Evolutionary conservation across 2,888 invertebrate genomes (phyloP).

Genomic region (Apamea crenata): DNA sequence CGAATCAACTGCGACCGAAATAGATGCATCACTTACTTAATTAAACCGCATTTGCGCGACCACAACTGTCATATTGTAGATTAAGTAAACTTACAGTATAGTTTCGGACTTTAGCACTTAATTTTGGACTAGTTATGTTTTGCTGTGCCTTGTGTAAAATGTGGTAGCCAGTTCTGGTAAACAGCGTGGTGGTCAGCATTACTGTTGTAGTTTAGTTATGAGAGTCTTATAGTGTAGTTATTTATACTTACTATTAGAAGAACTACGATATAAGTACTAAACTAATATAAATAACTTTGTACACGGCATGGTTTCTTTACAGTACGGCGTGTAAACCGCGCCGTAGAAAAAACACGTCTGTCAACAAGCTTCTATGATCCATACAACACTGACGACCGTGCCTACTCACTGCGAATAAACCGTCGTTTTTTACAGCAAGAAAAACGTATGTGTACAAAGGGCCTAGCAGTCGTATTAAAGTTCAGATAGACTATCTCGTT

Average conservation of each 20-base stretch:
- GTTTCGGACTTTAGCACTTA: neutral
- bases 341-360: too few species aligned
- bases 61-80: neutral
- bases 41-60: slow-evolving; percentile 40
- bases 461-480: neutral
- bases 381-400: too few species aligned
- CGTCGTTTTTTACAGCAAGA: neutral
- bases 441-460: too few species aligned
- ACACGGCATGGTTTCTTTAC: too few species aligned
- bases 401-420: neutral
- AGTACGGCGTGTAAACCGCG: too few species aligned
- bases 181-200: neutral
- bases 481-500: neutral
- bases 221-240: too few species aligned
- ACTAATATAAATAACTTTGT: too few species aligned
- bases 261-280: too few species aligned
- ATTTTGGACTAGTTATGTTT: neutral
- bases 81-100: neutral
- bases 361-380: too few species aligned
- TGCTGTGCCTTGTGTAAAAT: neutral
- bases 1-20: slow-evolving; percentile 25
- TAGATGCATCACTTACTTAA: slow-evolving; percentile 28
- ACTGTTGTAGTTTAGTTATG: neutral
- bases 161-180: neutral
- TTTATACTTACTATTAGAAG: too few species aligned